Evolutionary conservation across 30 jellyfish, hydroid and myxozoan genomes (phyloP).

Genomic region (Nemopilema nomurai): DNA sequence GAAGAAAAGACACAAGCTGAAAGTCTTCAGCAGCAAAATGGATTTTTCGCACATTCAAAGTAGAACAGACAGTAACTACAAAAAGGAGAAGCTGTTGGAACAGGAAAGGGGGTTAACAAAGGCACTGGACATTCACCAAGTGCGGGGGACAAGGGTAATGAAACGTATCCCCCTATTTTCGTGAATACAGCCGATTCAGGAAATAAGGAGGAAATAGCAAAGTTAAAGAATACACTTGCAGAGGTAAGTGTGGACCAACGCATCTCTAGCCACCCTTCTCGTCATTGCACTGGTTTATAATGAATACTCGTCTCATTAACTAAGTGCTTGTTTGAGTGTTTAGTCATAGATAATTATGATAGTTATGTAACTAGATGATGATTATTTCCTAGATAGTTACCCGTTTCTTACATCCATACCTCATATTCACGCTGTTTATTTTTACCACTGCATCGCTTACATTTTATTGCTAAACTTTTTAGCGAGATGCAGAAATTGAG

Average conservation of each 20-base stretch:
- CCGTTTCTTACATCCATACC: too few relatives aligned
- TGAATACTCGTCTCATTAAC: too few relatives aligned
- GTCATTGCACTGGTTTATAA: too few relatives aligned
- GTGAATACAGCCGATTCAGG: slow-evolving; percentile 1
- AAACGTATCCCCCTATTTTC: background rate
- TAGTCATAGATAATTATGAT: too few relatives aligned
- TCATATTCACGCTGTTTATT: too few relatives aligned
- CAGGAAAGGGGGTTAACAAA: background rate
- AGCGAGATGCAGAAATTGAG: slow-evolving; percentile 57
- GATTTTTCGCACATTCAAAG: slow-evolving; percentile 61
- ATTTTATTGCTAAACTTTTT: too few relatives aligned
- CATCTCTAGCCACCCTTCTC: too few relatives aligned
- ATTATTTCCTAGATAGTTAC: too few relatives aligned
- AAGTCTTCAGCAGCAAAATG: slow-evolving; percentile 29
- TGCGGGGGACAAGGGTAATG: slow-evolving; percentile 4
- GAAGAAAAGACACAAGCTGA: slow-evolving; percentile 19
- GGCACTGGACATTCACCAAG: background rate
- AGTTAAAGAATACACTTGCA: slow-evolving; percentile 25
- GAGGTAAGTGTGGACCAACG: slow-evolving; percentile 19
- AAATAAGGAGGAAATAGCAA: slow-evolving; percentile 33
- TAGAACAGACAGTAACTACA: slow-evolving; percentile 48
- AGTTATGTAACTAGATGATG: too few relatives aligned
- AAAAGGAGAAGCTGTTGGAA: background rate
- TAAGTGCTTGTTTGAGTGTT: too few relatives aligned
- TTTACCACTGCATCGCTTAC: too few relatives aligned